These are phyloP conservation scores for Tretioscincus oriximinensis DNA, from an alignment of 2,113 vertebrate genomes.

Conservation along the genomic window DNA sequence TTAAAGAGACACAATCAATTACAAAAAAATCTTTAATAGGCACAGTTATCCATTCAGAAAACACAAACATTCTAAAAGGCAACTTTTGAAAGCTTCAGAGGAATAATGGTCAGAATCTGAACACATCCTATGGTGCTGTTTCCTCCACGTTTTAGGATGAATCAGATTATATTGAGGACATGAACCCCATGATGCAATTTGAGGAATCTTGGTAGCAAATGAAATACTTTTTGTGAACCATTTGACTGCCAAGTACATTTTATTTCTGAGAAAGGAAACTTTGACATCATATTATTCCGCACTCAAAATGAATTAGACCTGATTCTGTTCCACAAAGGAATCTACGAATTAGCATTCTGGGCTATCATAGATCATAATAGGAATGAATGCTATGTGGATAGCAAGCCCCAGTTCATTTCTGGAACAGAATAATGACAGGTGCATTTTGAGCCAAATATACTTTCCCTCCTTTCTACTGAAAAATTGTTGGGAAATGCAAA, in stretches of 20 bases:
- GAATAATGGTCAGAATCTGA: not conserved
- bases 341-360: too few relatives aligned
- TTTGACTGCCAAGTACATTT: not conserved
- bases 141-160: not conserved
- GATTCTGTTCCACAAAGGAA: too few relatives aligned
- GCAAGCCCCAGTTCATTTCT: too few relatives aligned
- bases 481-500: not conserved
- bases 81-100: not conserved
- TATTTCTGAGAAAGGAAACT: not conserved
- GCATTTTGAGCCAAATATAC: too few relatives aligned
- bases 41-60: not conserved
- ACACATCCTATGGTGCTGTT: not conserved
- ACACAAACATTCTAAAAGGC: constrained; percentile 9
- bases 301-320: too few relatives aligned
- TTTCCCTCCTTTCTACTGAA: not conserved
- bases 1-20: not conserved
- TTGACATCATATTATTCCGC: not conserved
- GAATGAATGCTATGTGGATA: too few relatives aligned
- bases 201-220: not conserved
- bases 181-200: not conserved
- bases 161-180: not conserved
- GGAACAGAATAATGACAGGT: too few relatives aligned
- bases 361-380: too few relatives aligned
- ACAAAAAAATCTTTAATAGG: not conserved
- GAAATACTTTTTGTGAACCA: not conserved